Percentiles rank a stretch among this genome's conserved stretches.
Conservation (phyloP, 1,140 invertebrate genomes). For the Neodiprion pinetum region DNA sequence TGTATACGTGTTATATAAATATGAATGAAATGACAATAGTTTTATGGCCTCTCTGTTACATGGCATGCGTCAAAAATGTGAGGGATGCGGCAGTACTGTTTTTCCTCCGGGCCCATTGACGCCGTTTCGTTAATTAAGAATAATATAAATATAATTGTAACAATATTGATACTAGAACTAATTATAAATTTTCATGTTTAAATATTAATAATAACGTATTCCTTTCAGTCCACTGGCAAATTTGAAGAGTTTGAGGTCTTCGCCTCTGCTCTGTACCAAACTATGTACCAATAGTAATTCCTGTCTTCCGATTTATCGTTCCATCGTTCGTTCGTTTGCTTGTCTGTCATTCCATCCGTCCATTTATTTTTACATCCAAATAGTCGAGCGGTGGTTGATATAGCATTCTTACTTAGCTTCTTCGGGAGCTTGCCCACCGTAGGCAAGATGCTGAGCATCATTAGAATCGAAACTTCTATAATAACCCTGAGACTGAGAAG, state of each 20-base stretch:
- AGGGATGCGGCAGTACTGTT: not conserved
- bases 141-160: not conserved
- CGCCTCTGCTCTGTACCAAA: too few relatives aligned
- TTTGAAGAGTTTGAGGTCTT: too few relatives aligned
- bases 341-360: not conserved
- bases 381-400: slow-evolving; percentile 20
- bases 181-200: not conserved
- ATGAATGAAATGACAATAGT: not conserved
- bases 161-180: not conserved
- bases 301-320: not conserved
- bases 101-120: too few relatives aligned
- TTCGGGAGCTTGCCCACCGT: slow-evolving; percentile 61
- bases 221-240: not conserved
- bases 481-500: slow-evolving; percentile 64
- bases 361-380: not conserved
- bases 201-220: not conserved
- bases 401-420: slow-evolving; percentile 31
- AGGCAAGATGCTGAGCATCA: slow-evolving; percentile 68
- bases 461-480: slow-evolving; percentile 62
- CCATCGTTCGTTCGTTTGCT: not conserved
- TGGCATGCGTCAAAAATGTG: not conserved
- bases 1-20: not conserved
- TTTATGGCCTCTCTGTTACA: not conserved
- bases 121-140: not conserved
- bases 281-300: not conserved